Evolutionary conservation across 2,888 invertebrate genomes (phyloP), one percentile per base, ranked within the genome.

Genomic region (Aromia moschata): DNA sequence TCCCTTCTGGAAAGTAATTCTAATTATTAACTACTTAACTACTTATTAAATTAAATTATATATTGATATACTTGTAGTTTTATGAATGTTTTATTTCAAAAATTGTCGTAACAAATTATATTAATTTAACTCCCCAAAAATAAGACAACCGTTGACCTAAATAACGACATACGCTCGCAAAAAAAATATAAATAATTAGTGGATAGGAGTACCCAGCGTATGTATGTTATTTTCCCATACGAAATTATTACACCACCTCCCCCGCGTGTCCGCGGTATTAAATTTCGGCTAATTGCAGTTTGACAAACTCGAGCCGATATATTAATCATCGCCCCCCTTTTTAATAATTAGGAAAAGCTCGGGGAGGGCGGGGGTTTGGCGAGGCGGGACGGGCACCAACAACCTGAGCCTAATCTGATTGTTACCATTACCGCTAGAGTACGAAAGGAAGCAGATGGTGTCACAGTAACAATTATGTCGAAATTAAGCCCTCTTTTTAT

Each of bases 381-480:
- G 53, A 11, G 53, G 56, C 41, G 57, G 54, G 40, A 54, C 52
- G 59, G 41, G 11, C 58, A 62, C 63, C 58, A 54, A 68, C 65
- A 71, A 71, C 69, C 68, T 70, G 71, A 70, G 67, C 67, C 61
- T 72, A 72, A 73, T 70, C 71, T 68, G 72, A 71, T 73, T 70
- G 71, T 67, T 69, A 60, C 67, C 65, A 72, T 70, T 73, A 72
- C 71, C 69, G 70, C 71, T 64, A 67, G 63, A 69, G 67, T 66
- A 70, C 70, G 76, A 79, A 79, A 80, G 80, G 80, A 81, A 81
- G 79, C 80, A 81, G 80, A 81, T 81, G 80, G 80, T 81, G 81
- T 80, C 78, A 77, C 77, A 76, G 77, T 77, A 78, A 79, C 80
- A 81, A 81, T 81, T 81, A 81, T 75, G 78, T 74, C 74, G 77